Conservation (phyloP, 2,113 vertebrate species). For the Trogon melanurus region DNA sequence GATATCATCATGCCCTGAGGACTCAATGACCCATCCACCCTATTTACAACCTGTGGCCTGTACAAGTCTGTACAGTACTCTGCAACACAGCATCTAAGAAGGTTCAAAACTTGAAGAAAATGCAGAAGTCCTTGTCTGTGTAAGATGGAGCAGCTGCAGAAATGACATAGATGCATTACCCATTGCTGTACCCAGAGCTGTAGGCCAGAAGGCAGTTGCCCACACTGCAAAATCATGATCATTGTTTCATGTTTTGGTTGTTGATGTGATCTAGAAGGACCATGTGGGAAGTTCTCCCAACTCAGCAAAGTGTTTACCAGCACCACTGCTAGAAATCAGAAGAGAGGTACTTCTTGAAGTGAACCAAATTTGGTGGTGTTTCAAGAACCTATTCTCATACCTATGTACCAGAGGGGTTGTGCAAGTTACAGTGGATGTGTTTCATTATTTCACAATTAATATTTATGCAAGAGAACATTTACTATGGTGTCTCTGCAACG, state of each 20-base stretch:
- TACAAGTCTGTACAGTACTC: not conserved
- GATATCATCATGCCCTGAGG: not conserved
- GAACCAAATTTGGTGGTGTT: not conserved
- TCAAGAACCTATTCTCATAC: not conserved
- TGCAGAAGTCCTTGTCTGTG: fast-evolving
- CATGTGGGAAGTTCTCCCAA: not conserved
- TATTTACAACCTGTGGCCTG: not conserved
- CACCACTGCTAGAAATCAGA: not conserved
- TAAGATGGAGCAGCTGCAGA: not conserved
- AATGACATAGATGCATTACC: not conserved
- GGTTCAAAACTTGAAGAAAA: not conserved
- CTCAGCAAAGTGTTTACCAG: not conserved
- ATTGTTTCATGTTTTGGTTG: not conserved
- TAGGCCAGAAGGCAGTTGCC: not conserved
- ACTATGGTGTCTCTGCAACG: not conserved
- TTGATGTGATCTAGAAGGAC: not conserved
- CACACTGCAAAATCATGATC: not conserved
- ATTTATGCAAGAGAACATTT: not conserved
- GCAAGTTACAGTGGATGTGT: not conserved
- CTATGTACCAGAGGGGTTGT: not conserved
- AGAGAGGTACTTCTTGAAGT: not conserved
- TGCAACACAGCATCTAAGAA: not conserved
- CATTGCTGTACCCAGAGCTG: not conserved
- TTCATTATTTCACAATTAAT: not conserved
- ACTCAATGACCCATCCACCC: not conserved